Conservation (phyloP, 2,113 vertebrate genomes). For the Triplophysa tibetana region DNA sequence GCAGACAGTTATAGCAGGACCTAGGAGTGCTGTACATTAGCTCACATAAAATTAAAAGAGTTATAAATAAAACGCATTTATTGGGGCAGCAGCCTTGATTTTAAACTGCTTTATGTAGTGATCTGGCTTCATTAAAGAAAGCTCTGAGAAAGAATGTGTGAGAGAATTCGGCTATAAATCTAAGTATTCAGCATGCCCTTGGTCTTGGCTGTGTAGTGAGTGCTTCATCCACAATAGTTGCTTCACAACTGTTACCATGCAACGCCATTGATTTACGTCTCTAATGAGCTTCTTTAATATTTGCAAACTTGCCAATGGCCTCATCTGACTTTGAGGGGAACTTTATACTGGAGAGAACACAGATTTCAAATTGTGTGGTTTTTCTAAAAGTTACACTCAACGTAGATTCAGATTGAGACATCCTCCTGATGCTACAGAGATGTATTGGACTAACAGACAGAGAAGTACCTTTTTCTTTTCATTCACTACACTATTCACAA, state of each 20-base stretch:
- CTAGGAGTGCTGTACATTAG: not conserved
- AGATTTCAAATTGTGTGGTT: no score
- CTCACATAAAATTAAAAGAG: not conserved
- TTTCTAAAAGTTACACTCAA: no score
- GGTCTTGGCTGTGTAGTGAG: not conserved
- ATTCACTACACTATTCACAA: not conserved
- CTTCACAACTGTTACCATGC: not conserved
- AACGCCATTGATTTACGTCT: not conserved
- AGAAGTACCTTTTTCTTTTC: not conserved
- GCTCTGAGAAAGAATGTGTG: not conserved
- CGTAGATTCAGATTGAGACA: not conserved
- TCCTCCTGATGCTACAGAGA: not conserved
- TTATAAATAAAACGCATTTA: not conserved
- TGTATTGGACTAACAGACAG: not conserved
- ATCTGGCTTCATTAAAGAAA: not conserved
- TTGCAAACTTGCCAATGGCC: not conserved
- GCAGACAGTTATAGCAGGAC: not conserved
- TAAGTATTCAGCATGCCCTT: not conserved
- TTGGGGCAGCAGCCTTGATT: not conserved
- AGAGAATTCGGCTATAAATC: not conserved
- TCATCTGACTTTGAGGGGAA: not conserved
- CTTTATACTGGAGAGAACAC: not conserved
- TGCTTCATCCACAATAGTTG: constrained; percentile 1
- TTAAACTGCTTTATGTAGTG: not conserved
- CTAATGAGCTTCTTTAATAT: constrained; percentile 8